Evolutionary conservation across 2,888 invertebrate species (phyloP), one percentile per base, ranked within the genome.

Genomic region (Hyalella azteca): DNA sequence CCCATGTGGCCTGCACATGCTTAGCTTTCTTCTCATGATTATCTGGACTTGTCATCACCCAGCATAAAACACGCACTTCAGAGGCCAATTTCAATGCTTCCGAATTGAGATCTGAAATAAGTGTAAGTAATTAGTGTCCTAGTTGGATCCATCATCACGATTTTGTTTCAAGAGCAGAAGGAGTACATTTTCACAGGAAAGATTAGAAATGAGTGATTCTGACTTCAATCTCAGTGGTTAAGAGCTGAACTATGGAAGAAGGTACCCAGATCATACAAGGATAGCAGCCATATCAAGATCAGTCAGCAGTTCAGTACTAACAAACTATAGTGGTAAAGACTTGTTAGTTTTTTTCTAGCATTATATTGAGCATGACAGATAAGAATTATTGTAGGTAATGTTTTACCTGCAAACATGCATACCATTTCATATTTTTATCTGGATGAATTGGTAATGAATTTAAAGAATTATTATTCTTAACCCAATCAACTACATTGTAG

Each of bases 1-100:
- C 98, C 98, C 98, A 98, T 0, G 97, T 98, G 0, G 94, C 93
- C 87, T 96, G 96, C 9, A 98, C 96, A 86, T 98, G 97, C 26
- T 91, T 91, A 0, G 98, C 98, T 88, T 96, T 96, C 85, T 91
- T 92, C 86, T 94, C 91, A 86, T 97, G 97, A 88, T 96, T 98
- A 40, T 89, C 90, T 0, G 98, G 98, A 85, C 92, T 93, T 0
- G 98, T 99, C 95, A 98, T 95, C 50, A 99, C 91, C 98, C 98
- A 98, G 88, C 98, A 98, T 41, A 98, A 90, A 0, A 99, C 93
- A 78, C 94, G 91, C 40, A 98, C 94, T 86, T 93, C 92, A 29
- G 41, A 19, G 5, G 75, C 40, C 29, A 75, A 1, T 22, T 39
- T 1, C 0, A n/a, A 40, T 45, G 45, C 75, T n/a, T 75, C 45